Evolutionary conservation across 2,113 vertebrate species (phyloP).

Genomic region (Sapayoa aenigma): DNA sequence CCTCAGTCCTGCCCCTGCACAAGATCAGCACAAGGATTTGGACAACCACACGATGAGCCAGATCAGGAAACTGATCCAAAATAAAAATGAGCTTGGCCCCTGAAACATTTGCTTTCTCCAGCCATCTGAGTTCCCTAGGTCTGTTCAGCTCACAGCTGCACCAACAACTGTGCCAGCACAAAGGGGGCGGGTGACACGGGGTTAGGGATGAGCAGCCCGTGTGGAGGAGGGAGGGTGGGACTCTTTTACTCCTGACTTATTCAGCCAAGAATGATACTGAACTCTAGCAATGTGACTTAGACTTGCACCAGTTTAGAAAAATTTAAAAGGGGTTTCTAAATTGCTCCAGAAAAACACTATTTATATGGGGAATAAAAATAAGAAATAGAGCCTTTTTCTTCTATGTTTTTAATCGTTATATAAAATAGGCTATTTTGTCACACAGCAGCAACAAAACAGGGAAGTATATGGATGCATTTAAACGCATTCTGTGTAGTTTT

Average conservation of each 20-base stretch:
- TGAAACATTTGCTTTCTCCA: conserved; percentile 2
- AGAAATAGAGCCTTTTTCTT: not conserved
- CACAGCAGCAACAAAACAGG: not conserved
- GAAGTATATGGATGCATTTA: not conserved
- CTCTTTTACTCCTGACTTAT: not conserved
- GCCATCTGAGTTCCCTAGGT: not conserved
- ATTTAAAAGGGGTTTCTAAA: not conserved
- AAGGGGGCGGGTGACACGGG: not conserved
- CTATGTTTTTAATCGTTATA: not conserved
- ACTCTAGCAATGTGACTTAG: not conserved
- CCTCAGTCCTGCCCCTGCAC: not conserved
- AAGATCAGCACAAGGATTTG: not conserved
- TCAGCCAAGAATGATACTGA: not conserved
- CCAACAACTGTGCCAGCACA: conserved; percentile 30
- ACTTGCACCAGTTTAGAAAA: not conserved
- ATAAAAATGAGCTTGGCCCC: not conserved
- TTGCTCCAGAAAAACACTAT: not conserved
- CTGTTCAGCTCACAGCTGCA: not conserved
- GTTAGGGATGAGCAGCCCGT: not conserved
- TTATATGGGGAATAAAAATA: not conserved
- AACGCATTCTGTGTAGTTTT: not conserved
- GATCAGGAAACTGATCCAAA: conserved; percentile 32
- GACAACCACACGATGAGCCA: not conserved
- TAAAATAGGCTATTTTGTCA: not conserved
- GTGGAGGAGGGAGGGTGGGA: not conserved